Percentiles rank a stretch among this genome's conserved stretches.
These are phyloP conservation scores for Plagiodera versicolora DNA, from an alignment of 2,888 invertebrate genomes.

Conservation along the genomic window DNA sequence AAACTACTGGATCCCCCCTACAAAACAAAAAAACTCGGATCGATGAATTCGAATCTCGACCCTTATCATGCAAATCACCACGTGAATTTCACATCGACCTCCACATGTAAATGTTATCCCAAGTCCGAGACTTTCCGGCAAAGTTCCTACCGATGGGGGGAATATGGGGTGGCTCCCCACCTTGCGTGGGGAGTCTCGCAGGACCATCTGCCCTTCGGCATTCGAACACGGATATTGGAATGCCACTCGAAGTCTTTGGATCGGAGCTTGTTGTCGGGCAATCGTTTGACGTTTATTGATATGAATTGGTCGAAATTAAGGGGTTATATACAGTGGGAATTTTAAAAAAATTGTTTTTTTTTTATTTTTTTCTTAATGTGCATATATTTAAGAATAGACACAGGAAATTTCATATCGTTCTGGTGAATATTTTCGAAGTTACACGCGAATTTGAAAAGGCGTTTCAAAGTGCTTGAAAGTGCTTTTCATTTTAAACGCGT, in stretches of 20 bases:
- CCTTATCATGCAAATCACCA: background rate
- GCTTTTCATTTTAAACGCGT: too few species aligned
- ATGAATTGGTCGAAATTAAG: constrained; percentile 34
- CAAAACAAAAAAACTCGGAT: background rate
- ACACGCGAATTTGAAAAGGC: too few species aligned
- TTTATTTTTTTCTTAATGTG: too few species aligned
- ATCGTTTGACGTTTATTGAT: constrained; percentile 46
- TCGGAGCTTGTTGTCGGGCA: constrained; percentile 45
- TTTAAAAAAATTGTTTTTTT: too few species aligned
- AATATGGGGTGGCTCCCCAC: constrained; percentile 7
- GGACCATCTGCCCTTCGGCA: constrained; percentile 43
- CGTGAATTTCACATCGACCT: background rate
- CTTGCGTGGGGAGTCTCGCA: constrained; percentile 38
- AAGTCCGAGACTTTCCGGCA: background rate
- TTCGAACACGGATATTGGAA: constrained; percentile 50
- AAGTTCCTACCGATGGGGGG: background rate
- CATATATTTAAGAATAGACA: too few species aligned
- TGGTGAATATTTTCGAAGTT: too few species aligned
- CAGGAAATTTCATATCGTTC: too few species aligned
- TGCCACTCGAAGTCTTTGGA: constrained; percentile 49
- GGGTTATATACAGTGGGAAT: too few species aligned
- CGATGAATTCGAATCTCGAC: background rate
- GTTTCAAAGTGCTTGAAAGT: too few species aligned
- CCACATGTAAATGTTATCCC: constrained; percentile 3
- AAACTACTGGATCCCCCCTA: too few species aligned